Base-by-base conservation (phyloP, 30 jellyfish, hydroid and myxozoan genomes). In the Rhopilema esculentum region DNA sequence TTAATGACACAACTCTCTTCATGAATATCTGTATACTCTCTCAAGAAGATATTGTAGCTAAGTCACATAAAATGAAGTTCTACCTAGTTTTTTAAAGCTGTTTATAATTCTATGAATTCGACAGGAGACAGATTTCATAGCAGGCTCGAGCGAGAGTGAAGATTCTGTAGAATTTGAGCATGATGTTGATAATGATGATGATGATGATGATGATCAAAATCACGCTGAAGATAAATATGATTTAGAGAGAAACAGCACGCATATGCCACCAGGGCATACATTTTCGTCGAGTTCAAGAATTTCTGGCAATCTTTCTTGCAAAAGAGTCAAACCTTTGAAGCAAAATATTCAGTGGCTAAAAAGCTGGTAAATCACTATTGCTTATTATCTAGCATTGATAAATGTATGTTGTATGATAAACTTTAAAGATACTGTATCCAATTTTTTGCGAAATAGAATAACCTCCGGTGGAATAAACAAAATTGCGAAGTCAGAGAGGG, bases 101-200 rank as follows among this genome's bases (percentile, higher is more conserved):
- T 6, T 40, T 40, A 2, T 40, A 12, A 40, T 40, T 40, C 12
- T 40, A 40, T 40, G 57, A 40, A 6, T 40, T 40, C 57, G 9
- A 70, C 27, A 22, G 63, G 80, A 70, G 4, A 4, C 6, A 23
- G 80, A 70, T 70, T 70, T 70, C 27, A 62, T 23, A 4, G 80
- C 80, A 4, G 20, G 49, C 24, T 67, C 77, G 33, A 40, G 57
- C 57, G 57, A 40, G 57, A 40, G 57, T 40, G 57, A 40, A 2
- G 57, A 40, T 40, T 70, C 80, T 26, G 63, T 57, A 0, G 80
- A 70, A 24, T 26, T 27, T 8, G 80, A 70, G 21, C n/a, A 26
- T 8, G 63, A 28, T 19, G 80, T 27, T 70, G 80, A 28, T 23
- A 52, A 67, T 67, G 40, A 67, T 67, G 77, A 67, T 8, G 80